Evolutionary conservation across 2,113 vertebrate species (phyloP).

Genomic region (Ia io): DNA sequence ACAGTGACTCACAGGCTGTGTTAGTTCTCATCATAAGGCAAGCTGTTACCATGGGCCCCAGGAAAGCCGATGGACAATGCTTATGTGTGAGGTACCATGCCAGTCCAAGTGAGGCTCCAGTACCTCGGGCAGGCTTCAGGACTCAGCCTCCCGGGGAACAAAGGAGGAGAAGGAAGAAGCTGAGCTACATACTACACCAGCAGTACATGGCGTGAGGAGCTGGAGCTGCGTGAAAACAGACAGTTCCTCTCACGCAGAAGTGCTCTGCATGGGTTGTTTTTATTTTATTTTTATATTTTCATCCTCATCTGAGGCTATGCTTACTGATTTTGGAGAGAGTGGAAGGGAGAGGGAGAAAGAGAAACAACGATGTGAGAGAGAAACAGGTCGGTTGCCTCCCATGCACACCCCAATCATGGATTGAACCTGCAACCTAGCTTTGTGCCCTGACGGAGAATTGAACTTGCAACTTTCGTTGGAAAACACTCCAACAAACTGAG

Average conservation of each 20-base stretch:
- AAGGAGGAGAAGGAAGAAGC: background rate
- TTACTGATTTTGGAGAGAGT: background rate
- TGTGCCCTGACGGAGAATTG: background rate
- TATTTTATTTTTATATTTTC: background rate
- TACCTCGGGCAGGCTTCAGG: too few relatives aligned
- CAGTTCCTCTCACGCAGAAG: rapidly evolving
- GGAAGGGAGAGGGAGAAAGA: too few relatives aligned
- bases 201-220: background rate
- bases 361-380: too few relatives aligned
- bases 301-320: background rate
- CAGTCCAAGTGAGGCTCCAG: background rate
- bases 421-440: background rate
- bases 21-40: background rate
- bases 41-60: background rate
- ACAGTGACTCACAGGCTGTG: background rate
- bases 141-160: background rate
- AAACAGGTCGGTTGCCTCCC: background rate
- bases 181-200: rapidly evolving
- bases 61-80: background rate
- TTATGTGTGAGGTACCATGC: too few relatives aligned
- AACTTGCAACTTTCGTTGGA: background rate
- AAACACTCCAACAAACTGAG: background rate
- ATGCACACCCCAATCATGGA: background rate
- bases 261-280: background rate
- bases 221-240: background rate